phyloP scores from a whole-genome alignment of 1,140 invertebrate genomes.

The Bombus haemorrhoidalis region DNA sequence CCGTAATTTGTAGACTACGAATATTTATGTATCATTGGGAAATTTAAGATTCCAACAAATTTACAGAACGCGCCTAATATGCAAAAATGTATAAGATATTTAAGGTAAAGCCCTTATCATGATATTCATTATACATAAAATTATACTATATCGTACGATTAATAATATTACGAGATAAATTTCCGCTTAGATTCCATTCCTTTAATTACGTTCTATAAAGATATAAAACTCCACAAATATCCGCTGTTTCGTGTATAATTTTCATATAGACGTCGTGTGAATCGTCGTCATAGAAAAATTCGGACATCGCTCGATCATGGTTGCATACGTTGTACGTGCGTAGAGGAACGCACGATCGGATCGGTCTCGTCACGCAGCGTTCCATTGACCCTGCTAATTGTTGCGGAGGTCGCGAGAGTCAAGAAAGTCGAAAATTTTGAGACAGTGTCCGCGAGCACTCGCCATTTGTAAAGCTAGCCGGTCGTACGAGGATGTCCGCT shows the following conservation, averaged over 20 bases:
- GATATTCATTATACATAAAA: too few relatives aligned
- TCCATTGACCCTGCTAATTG: slow-evolving; percentile 30
- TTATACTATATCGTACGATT: too few relatives aligned
- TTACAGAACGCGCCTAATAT: too few relatives aligned
- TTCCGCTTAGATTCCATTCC: too few relatives aligned
- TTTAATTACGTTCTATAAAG: too few relatives aligned
- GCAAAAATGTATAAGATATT: too few relatives aligned
- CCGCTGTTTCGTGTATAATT: neutral
- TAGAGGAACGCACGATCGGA: neutral
- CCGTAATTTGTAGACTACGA: too few relatives aligned
- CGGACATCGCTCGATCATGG: neutral
- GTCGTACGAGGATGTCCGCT: slow-evolving; percentile 55
- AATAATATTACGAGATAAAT: too few relatives aligned
- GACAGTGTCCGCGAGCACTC: slow-evolving; percentile 17
- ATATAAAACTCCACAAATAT: too few relatives aligned
- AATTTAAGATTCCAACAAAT: too few relatives aligned
- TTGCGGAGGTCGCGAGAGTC: neutral
- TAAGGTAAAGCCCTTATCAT: too few relatives aligned
- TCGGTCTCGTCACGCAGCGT: neutral
- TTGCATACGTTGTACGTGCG: neutral
- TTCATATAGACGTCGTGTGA: neutral
- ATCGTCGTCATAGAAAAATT: neutral
- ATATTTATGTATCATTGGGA: too few relatives aligned
- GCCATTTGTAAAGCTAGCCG: slow-evolving; percentile 52
- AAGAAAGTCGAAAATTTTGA: slow-evolving; percentile 51